These are phyloP conservation scores for Diachasma alloeum DNA, from an alignment of 1,140 invertebrate genomes.

Conservation along the genomic window DNA sequence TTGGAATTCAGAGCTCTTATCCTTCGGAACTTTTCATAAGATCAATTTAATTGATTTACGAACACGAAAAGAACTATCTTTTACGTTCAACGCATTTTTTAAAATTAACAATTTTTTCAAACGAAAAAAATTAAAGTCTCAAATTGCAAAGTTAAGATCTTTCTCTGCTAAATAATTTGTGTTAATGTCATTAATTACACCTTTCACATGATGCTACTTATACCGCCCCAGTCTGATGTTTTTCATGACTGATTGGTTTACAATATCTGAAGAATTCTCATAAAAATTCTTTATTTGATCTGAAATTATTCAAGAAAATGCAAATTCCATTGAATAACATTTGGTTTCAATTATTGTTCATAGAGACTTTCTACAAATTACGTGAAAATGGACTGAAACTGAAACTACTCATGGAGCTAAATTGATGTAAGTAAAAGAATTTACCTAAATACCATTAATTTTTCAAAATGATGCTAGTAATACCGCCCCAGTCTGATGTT, in stretches of 20 bases:
- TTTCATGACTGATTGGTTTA: conserved; percentile 44
- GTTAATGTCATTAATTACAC: neutral
- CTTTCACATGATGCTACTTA: conserved; percentile 34
- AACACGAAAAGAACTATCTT: no score
- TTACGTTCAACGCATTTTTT: no score
- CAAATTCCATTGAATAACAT: neutral
- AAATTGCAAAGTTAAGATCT: no score
- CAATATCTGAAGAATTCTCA: conserved; percentile 27
- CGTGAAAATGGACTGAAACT: conserved; percentile 5
- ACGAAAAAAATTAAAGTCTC: no score
- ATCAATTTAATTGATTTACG: no score
- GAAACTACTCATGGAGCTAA: neutral
- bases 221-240: conserved; percentile 54
- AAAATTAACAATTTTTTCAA: no score
- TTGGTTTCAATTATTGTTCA: conserved; percentile 6
- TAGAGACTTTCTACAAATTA: neutral
- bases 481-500: conserved; percentile 54
- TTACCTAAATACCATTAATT: neutral
- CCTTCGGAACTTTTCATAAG: no score
- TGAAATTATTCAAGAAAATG: neutral
- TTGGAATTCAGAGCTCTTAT: no score
- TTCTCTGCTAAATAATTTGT: neutral
- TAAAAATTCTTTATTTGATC: neutral
- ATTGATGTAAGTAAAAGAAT: conserved; percentile 7
- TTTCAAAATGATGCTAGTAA: conserved; percentile 35